phyloP scores from a whole-genome alignment of 2,797 vertebrate genomes.

The Sebastes nivosus region DNA sequence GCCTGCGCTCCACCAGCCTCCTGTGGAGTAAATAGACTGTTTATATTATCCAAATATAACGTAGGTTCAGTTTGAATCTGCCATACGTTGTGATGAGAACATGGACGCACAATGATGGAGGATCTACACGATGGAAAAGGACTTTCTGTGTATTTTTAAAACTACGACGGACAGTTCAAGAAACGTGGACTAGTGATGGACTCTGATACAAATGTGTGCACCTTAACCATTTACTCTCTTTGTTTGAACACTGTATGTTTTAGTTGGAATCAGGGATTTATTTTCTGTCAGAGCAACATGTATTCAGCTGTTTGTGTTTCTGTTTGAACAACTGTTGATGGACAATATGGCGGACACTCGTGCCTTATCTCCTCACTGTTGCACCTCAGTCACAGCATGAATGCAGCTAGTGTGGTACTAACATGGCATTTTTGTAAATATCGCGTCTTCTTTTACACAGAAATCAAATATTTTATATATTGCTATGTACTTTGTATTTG shows the following conservation, averaged over 20 bases:
- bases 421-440: constrained; percentile 64
- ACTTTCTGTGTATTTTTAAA: constrained; percentile 10
- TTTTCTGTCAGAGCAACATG: constrained; percentile 24
- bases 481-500: constrained; percentile 12
- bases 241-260: constrained; percentile 48
- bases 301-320: background rate
- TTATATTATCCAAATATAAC: background rate
- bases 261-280: constrained; percentile 55
- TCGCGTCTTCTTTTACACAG: constrained; percentile 27
- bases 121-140: constrained; percentile 1
- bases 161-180: constrained; percentile 18
- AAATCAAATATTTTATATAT: constrained; percentile 50
- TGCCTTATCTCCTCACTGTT: constrained; percentile 18
- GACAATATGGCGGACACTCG: background rate
- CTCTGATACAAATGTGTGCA: constrained; percentile 32
- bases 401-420: background rate
- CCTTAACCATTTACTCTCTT: constrained; percentile 42
- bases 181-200: constrained; percentile 43
- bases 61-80: constrained; percentile 6
- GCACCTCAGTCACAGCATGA: background rate
- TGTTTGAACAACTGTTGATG: constrained; percentile 2
- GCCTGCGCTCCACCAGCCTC: background rate
- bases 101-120: constrained; percentile 2
- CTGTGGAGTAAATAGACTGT: constrained; percentile 12
- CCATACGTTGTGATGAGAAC: constrained; percentile 7